These are phyloP conservation scores for Lydus trimaculatus DNA, from an alignment of 2,888 invertebrate genomes.

Conservation along the genomic window DNA sequence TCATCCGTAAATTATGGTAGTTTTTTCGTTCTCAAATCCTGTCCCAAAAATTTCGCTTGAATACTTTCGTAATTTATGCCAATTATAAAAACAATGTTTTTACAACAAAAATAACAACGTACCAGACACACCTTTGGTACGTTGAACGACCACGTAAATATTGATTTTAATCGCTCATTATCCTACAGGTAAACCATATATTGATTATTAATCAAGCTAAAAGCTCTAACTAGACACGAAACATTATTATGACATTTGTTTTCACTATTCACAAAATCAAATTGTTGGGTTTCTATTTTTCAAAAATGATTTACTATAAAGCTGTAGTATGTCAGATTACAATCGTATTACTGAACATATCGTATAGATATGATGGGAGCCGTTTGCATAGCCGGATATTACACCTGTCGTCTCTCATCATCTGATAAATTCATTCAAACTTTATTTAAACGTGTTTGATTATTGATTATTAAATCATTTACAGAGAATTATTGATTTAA, in stretches of 20 bases:
- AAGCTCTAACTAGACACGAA: neutral
- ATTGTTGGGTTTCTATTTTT: neutral
- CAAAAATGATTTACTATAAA: neutral
- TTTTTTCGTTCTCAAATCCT: neutral
- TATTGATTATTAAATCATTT: neutral
- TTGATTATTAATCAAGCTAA: neutral
- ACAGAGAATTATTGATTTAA: neutral
- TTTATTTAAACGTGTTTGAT: neutral
- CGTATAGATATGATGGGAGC: neutral
- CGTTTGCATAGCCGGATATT: conserved; percentile 16
- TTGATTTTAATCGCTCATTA: neutral
- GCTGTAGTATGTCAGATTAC: neutral
- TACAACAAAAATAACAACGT: neutral
- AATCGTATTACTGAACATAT: neutral
- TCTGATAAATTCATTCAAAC: neutral
- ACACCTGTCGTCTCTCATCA: neutral
- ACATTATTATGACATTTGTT: neutral
- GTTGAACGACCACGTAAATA: neutral
- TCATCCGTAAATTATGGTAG: neutral
- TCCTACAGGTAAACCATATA: neutral
- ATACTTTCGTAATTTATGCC: neutral
- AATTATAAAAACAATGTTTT: neutral
- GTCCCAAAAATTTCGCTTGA: neutral
- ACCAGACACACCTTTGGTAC: neutral
- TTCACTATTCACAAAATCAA: neutral